A percentile compares a stretch with the other conserved stretches of the same genome.
phyloP scores from a whole-genome alignment of 2,797 vertebrate genomes.

The Columba guinea region DNA sequence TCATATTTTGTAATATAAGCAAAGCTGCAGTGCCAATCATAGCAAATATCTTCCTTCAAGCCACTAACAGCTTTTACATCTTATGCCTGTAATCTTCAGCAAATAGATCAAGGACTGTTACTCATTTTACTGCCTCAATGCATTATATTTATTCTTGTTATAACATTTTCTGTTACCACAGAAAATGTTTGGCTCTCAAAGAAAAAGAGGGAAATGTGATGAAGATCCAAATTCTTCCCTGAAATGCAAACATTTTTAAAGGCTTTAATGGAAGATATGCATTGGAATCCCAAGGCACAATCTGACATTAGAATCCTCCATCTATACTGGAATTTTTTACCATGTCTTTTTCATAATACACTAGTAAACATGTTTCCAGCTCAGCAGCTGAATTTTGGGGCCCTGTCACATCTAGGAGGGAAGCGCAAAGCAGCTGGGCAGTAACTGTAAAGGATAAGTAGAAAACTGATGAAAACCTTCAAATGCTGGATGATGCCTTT shows the following conservation, averaged over 20 bases:
- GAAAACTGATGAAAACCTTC: background rate
- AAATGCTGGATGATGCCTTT: background rate
- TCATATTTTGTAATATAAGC: background rate
- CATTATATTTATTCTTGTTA: conserved; percentile 58
- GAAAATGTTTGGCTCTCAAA: conserved; percentile 47
- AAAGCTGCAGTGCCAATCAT: background rate
- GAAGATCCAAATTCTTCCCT: conserved; percentile 50
- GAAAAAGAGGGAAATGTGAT: conserved; percentile 55
- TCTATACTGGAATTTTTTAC: conserved; percentile 47
- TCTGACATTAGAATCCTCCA: conserved; percentile 31
- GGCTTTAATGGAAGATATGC: conserved; percentile 43
- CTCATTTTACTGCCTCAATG: conserved; percentile 64
- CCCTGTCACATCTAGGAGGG: conserved; percentile 35
- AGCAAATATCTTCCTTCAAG: conserved; percentile 23
- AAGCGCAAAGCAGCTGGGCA: conserved; percentile 23
- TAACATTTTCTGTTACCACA: conserved; percentile 57
- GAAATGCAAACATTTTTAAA: conserved; percentile 32
- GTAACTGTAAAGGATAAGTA: background rate
- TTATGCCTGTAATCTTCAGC: conserved; percentile 36
- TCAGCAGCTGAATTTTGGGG: conserved; percentile 32
- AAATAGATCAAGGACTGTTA: conserved; percentile 60
- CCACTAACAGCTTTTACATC: conserved; percentile 45
- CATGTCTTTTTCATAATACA: conserved; percentile 47
- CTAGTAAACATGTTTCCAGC: conserved; percentile 49
- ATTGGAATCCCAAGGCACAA: conserved; percentile 24